A percentile compares a stretch with the other conserved stretches of the same genome.
Evolutionary conservation across 2,797 vertebrate species (phyloP).

Genomic region (Pelodytes ibericus): DNA sequence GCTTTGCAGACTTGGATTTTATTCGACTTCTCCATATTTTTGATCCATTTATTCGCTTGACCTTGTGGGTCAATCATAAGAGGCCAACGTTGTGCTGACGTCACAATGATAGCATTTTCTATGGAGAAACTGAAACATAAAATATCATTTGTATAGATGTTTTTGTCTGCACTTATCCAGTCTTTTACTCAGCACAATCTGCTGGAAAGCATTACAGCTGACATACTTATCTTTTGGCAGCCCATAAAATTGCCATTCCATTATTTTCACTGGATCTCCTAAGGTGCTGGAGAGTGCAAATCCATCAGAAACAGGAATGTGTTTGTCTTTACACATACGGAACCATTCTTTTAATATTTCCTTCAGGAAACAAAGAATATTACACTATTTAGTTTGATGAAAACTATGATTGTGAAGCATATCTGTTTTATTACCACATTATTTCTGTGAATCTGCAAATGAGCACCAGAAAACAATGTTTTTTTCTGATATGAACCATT

Average conservation of each 20-base stretch:
- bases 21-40: constrained; percentile 56
- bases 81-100: constrained; percentile 46
- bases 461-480: background rate
- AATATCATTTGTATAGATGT: background rate
- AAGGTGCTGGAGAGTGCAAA: constrained; percentile 54
- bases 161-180: constrained; percentile 5
- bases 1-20: constrained; percentile 58
- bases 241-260: constrained; percentile 59
- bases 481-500: background rate
- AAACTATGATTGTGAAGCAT: constrained; percentile 2
- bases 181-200: constrained; percentile 17
- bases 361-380: constrained; percentile 47
- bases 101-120: constrained; percentile 57
- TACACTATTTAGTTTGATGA: background rate
- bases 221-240: constrained; percentile 59
- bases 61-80: constrained; percentile 56
- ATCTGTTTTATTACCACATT: background rate
- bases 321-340: constrained; percentile 61
- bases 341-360: constrained; percentile 60
- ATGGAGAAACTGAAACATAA: constrained; percentile 52
- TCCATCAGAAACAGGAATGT: constrained; percentile 59
- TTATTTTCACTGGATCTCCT: constrained; percentile 58
- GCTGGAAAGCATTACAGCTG: constrained; percentile 3
- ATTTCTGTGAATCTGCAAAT: constrained; percentile 2
- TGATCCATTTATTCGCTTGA: constrained; percentile 57